phyloP scores from a whole-genome alignment of 2,797 vertebrate species.

The Characodon lateralis region DNA sequence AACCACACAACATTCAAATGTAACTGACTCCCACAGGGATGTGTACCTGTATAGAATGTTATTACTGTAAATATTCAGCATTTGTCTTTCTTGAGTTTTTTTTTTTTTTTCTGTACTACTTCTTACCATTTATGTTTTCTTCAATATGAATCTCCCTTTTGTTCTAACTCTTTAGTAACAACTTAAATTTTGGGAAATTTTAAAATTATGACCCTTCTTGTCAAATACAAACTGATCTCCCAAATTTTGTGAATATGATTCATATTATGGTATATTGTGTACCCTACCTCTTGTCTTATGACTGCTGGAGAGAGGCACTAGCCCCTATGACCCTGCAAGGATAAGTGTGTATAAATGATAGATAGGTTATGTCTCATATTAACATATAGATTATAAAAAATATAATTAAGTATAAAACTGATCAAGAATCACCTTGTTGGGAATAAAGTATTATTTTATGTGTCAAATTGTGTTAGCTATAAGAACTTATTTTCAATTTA shows the following conservation, averaged over 20 bases:
- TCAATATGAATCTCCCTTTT: neutral
- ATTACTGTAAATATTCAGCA: neutral
- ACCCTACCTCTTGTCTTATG: no score
- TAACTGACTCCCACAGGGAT: neutral
- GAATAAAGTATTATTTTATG: no score
- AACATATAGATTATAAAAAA: no score
- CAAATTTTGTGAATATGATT: neutral
- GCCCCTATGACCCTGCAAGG: no score
- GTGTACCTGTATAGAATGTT: neutral
- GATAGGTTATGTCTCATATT: no score
- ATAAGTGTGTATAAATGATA: no score
- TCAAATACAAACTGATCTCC: neutral
- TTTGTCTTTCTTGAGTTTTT: neutral
- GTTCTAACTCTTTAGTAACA: neutral
- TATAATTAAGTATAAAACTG: no score
- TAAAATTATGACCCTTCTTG: neutral
- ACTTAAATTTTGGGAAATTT: neutral
- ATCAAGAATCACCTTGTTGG: no score
- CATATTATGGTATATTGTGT: no score
- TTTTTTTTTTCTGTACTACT: conserved; percentile 1
- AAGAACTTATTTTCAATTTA: no score
- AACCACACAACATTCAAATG: neutral
- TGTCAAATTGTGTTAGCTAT: no score
- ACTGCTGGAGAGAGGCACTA: no score
- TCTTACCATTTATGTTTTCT: neutral